Conservation (phyloP, 2,888 invertebrate species). For the Heliconius hortense region DNA sequence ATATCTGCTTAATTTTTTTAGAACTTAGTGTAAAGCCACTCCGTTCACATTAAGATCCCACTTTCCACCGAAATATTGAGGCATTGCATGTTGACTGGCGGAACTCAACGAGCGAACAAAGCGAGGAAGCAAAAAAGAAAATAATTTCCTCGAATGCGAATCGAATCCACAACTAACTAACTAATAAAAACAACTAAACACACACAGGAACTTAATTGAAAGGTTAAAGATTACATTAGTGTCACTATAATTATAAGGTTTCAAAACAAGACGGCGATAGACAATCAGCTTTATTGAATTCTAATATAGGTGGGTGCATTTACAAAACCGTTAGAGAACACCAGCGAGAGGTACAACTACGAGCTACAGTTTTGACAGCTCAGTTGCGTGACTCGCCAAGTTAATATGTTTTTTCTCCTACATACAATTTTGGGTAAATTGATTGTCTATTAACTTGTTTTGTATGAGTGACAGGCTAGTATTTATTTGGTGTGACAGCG, state of each 20-base stretch:
- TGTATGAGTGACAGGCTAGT: constrained; percentile 60
- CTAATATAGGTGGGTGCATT: constrained; percentile 42
- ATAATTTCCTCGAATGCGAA: no score
- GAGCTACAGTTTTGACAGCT: constrained; percentile 61
- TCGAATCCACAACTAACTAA: no score
- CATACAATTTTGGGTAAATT: constrained; percentile 64
- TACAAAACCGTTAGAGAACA: constrained; percentile 46
- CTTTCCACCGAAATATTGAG: no score
- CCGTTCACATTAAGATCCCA: no score
- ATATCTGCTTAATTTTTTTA: no score
- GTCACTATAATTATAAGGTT: constrained; percentile 39
- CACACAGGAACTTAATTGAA: constrained; percentile 11
- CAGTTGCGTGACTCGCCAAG: constrained; percentile 62
- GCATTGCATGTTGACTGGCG: no score
- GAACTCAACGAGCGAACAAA: no score
- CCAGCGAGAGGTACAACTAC: constrained; percentile 44
- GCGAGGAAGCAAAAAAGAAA: no score
- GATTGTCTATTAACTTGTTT: constrained; percentile 70
- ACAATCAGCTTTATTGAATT: constrained; percentile 40
- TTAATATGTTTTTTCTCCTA: constrained; percentile 61
- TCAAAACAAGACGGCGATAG: constrained; percentile 38
- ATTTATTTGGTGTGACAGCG: constrained; percentile 51
- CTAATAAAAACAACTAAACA: neutral
- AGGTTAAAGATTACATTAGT: constrained; percentile 40
- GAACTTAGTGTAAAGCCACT: no score